Evolutionary conservation across 2,888 invertebrate genomes (phyloP).

Genomic region (Hedya salicella): DNA sequence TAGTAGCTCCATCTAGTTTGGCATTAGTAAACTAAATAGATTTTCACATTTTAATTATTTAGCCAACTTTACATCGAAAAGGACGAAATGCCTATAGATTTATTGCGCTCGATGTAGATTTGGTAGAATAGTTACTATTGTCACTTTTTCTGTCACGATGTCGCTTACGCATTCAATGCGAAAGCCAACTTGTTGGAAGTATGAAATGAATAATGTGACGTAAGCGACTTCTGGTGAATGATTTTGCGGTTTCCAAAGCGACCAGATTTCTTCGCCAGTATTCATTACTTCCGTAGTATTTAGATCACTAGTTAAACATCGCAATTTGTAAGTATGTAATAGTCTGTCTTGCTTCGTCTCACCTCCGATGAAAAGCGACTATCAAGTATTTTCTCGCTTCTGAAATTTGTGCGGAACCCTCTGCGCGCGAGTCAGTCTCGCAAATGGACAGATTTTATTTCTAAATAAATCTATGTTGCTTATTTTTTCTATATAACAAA

Average conservation of each 20-base stretch:
- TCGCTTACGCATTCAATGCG: too few species aligned
- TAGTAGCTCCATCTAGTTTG: constrained; percentile 22
- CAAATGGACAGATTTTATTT: too few species aligned
- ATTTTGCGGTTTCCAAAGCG: neutral
- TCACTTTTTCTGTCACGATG: too few species aligned
- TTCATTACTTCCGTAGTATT: neutral
- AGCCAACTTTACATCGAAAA: neutral
- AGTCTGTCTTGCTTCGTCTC: neutral
- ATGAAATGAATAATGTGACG: too few species aligned
- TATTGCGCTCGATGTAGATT: constrained; percentile 3
- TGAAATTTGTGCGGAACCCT: too few species aligned
- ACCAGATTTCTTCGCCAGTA: neutral
- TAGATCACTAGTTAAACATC: constrained; percentile 31
- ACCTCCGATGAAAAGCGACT: too few species aligned
- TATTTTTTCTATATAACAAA: too few species aligned
- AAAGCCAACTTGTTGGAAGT: too few species aligned
- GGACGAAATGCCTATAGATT: neutral
- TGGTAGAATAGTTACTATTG: too few species aligned
- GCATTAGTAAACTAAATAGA: neutral
- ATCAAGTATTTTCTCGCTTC: too few species aligned
- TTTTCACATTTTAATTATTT: constrained; percentile 13
- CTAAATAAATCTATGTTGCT: too few species aligned
- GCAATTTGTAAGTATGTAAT: constrained; percentile 26
- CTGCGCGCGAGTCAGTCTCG: too few species aligned
- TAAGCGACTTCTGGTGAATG: neutral